phyloP scores from a whole-genome alignment of 2,888 invertebrate genomes.

The Pemphredon lugubris region DNA sequence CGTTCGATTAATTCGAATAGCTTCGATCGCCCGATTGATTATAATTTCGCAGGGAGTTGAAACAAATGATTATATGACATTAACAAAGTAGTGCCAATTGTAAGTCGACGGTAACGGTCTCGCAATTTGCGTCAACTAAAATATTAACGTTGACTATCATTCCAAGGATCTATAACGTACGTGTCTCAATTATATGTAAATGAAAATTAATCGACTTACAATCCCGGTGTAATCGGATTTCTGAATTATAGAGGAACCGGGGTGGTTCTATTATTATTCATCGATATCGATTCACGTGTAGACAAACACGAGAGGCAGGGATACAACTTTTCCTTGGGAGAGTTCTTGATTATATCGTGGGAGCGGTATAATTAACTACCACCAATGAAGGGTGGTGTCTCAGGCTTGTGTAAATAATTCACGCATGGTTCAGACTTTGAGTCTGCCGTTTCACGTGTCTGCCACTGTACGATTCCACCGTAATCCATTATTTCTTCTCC shows the following conservation, averaged over 20 bases:
- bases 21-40: no score
- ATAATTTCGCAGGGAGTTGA: no score
- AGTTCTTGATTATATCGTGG: slow-evolving; percentile 55
- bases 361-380: slow-evolving; percentile 63
- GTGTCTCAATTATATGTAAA: no score
- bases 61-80: no score
- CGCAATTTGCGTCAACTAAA: no score
- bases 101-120: no score
- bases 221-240: background rate
- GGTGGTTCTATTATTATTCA: slow-evolving; percentile 13
- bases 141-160: no score
- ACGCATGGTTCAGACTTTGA: slow-evolving; percentile 48
- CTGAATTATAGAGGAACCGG: background rate
- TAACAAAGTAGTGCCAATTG: no score
- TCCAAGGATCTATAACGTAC: no score
- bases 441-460: slow-evolving; percentile 38
- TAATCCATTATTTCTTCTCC: slow-evolving; percentile 12
- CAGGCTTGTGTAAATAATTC: slow-evolving; percentile 66
- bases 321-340: slow-evolving; percentile 51
- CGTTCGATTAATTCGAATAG: no score
- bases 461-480: slow-evolving; percentile 49
- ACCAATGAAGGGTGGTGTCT: slow-evolving; percentile 48
- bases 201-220: slow-evolving; percentile 1
- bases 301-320: slow-evolving; percentile 12
- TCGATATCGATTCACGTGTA: slow-evolving; percentile 33